These are phyloP conservation scores for Drosophila lacertosa DNA, from an alignment of 1,140 invertebrate genomes.

Conservation along the genomic window DNA sequence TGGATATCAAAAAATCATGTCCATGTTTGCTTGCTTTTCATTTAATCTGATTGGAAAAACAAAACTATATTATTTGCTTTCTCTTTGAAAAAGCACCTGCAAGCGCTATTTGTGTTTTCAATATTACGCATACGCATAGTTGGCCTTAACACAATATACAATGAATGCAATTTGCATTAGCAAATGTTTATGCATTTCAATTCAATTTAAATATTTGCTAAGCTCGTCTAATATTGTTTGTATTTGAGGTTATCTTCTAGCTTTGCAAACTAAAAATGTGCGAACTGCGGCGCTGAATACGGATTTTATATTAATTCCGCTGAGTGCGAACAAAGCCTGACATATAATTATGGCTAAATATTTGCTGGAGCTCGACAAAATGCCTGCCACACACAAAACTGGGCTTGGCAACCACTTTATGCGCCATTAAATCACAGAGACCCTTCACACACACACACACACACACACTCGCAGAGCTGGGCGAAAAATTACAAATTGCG, in stretches of 20 bases:
- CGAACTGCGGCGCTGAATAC: neutral
- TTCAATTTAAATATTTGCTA: constrained; percentile 15
- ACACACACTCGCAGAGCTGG: constrained; percentile 20
- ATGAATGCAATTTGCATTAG: constrained; percentile 7
- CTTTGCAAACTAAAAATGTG: neutral
- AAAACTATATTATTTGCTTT: neutral
- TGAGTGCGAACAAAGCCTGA: constrained; percentile 8
- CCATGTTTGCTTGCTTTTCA: too few relatives aligned
- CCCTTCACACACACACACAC: constrained; percentile 18
- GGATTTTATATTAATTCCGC: constrained; percentile 16
- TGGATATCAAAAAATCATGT: neutral
- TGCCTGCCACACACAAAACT: constrained; percentile 27
- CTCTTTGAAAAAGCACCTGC: neutral
- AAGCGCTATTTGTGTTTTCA: neutral
- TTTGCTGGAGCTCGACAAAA: constrained; percentile 39
- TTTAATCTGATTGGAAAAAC: neutral
- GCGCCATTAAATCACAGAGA: constrained; percentile 58
- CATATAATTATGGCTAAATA: constrained; percentile 54
- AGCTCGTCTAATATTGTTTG: constrained; percentile 3
- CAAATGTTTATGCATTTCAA: constrained; percentile 2
- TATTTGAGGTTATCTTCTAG: neutral
- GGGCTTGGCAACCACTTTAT: constrained; percentile 48
- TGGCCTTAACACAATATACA: neutral
- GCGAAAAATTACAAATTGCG: constrained; percentile 48
- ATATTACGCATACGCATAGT: constrained; percentile 21